A percentile compares a stretch with the other conserved stretches of the same genome.
These are phyloP conservation scores for Rhagium mordax DNA, from an alignment of 2,888 invertebrate species.

Conservation along the genomic window DNA sequence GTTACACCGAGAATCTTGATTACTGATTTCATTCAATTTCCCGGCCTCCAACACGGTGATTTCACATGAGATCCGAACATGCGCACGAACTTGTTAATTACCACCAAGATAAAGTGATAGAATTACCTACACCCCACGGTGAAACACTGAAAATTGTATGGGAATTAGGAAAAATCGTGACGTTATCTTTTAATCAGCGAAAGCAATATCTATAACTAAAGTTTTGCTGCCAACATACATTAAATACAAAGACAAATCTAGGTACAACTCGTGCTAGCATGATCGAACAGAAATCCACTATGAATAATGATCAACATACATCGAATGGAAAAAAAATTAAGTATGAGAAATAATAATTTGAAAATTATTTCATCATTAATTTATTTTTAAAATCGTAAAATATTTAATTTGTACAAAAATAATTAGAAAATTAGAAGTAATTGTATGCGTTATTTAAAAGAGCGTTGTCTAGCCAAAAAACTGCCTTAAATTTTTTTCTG, in stretches of 20 bases:
- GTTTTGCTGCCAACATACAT: not conserved
- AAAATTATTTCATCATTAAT: too few relatives aligned
- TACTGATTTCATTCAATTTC: slow-evolving; percentile 62
- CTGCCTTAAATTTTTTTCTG: too few relatives aligned
- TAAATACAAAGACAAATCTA: not conserved
- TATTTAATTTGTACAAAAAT: too few relatives aligned
- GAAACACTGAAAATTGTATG: slow-evolving; percentile 60
- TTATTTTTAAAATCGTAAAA: too few relatives aligned
- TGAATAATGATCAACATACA: too few relatives aligned
- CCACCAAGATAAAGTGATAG: slow-evolving; percentile 60
- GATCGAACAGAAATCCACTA: too few relatives aligned
- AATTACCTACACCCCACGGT: slow-evolving; percentile 54
- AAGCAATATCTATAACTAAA: not conserved
- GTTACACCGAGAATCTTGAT: slow-evolving; percentile 62
- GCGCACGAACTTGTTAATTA: slow-evolving; percentile 67
- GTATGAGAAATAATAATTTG: too few relatives aligned
- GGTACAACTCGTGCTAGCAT: too few relatives aligned
- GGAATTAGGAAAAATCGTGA: slow-evolving; percentile 63
- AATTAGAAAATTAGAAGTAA: too few relatives aligned
- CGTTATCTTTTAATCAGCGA: slow-evolving; percentile 14
- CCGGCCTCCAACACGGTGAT: slow-evolving; percentile 63
- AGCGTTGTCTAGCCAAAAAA: too few relatives aligned
- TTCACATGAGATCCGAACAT: slow-evolving; percentile 62
- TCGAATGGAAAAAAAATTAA: too few relatives aligned
- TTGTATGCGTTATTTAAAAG: too few relatives aligned